phyloP scores from a whole-genome alignment of 2,888 invertebrate genomes.

The Formica aserva region DNA sequence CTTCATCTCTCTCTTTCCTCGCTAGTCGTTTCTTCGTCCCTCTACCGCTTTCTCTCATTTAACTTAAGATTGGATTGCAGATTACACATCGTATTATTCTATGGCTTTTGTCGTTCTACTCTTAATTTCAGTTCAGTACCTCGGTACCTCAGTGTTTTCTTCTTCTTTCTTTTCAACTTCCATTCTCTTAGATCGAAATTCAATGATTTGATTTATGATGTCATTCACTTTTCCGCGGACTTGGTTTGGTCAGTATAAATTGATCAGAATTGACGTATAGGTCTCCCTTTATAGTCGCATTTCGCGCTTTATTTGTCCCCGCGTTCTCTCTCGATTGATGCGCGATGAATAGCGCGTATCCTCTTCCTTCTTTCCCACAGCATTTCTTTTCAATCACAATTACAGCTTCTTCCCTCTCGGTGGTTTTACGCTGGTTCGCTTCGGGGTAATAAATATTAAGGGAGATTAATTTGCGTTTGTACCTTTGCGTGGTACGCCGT shows the following conservation, averaged over 20 bases:
- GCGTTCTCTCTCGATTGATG: slow-evolving; percentile 53
- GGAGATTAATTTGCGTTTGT: slow-evolving; percentile 74
- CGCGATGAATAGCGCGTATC: slow-evolving; percentile 21
- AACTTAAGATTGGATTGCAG: slow-evolving; percentile 80
- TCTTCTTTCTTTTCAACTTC: slow-evolving; percentile 8
- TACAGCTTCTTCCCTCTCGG: slow-evolving; percentile 44
- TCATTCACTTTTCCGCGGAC: slow-evolving; percentile 71
- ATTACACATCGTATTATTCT: slow-evolving; percentile 75
- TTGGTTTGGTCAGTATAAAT: slow-evolving; percentile 60
- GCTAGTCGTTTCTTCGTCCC: slow-evolving; percentile 31
- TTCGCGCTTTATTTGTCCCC: slow-evolving; percentile 55
- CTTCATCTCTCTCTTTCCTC: slow-evolving; percentile 56
- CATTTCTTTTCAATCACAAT: slow-evolving; percentile 16
- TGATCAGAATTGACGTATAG: slow-evolving; percentile 51
- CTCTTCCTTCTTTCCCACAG: neutral
- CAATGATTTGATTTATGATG: slow-evolving; percentile 82
- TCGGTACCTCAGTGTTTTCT: slow-evolving; percentile 38
- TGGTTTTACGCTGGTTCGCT: slow-evolving; percentile 53
- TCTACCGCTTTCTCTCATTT: slow-evolving; percentile 72
- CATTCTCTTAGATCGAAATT: slow-evolving; percentile 69
- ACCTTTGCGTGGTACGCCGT: slow-evolving; percentile 64
- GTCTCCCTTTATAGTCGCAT: slow-evolving; percentile 66
- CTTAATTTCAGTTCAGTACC: slow-evolving; percentile 67
- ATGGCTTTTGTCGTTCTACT: slow-evolving; percentile 66
- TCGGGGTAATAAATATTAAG: slow-evolving; percentile 72